Evolutionary conservation across 1,140 invertebrate species (phyloP).

Genomic region (Pemphigus obesinymphae): DNA sequence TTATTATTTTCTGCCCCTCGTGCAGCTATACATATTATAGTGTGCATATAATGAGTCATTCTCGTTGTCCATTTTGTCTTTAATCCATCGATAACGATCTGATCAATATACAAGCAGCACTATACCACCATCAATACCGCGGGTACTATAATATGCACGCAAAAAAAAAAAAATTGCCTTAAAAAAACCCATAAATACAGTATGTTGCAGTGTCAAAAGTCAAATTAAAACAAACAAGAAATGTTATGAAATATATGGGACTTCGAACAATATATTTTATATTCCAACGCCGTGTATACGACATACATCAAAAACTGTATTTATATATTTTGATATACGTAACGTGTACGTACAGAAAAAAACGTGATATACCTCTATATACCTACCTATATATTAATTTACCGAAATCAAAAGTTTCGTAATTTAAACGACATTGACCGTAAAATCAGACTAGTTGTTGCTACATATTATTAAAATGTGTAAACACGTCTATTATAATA

Average conservation of each 20-base stretch:
- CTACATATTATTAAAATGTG: neutral
- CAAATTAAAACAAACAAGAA: neutral
- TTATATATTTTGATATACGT: neutral
- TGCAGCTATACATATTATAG: neutral
- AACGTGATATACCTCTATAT: neutral
- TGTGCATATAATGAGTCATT: slow-evolving; percentile 25
- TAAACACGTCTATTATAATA: neutral
- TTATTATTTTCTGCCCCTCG: slow-evolving; percentile 35
- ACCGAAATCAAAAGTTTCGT: neutral
- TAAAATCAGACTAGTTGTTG: neutral
- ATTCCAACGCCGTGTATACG: neutral
- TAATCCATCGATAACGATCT: neutral
- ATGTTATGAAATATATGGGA: neutral
- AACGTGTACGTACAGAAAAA: neutral
- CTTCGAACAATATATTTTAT: neutral
- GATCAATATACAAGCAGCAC: too few species aligned
- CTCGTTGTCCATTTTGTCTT: slow-evolving; percentile 34
- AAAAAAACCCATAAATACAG: neutral
- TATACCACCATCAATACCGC: neutral
- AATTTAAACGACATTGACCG: neutral
- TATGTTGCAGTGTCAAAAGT: neutral
- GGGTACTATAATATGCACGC: neutral
- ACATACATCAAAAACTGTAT: neutral
- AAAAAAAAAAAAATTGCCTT: neutral
- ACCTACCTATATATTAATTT: too few species aligned